A percentile compares a stretch with the other conserved stretches of the same genome.
Conservation (phyloP, 2,888 invertebrate species). For the Andrena hattorfiana region DNA sequence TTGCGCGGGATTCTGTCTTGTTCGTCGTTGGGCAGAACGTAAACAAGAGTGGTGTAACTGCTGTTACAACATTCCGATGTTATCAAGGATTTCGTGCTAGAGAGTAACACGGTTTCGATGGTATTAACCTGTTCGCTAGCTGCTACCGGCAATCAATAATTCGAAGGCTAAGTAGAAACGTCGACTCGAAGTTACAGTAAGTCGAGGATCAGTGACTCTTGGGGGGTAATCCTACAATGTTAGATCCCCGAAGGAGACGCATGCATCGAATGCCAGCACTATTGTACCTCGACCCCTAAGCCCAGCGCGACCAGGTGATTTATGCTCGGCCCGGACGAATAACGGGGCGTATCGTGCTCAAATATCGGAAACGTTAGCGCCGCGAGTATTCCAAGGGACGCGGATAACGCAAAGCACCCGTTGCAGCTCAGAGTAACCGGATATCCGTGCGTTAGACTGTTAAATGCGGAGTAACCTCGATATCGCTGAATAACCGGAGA, state of each 20-base stretch:
- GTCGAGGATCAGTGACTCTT: background rate
- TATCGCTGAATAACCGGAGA: slow-evolving; percentile 10
- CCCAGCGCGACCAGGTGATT: slow-evolving; percentile 2
- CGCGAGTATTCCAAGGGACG: slow-evolving; percentile 42
- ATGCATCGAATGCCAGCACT: slow-evolving; percentile 23
- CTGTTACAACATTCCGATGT: slow-evolving; percentile 23
- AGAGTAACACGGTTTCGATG: background rate
- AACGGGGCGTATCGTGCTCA: slow-evolving; percentile 40
- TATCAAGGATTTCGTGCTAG: background rate
- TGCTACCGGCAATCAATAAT: background rate
- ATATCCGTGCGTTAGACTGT: background rate
- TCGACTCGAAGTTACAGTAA: background rate
- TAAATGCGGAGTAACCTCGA: slow-evolving; percentile 2
- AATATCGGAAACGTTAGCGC: slow-evolving; percentile 58
- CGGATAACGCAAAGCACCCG: slow-evolving; percentile 36
- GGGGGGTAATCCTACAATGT: background rate
- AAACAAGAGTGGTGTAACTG: slow-evolving; percentile 43
- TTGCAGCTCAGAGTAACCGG: slow-evolving; percentile 6
- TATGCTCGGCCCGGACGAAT: background rate
- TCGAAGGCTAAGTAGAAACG: background rate
- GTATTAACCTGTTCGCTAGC: background rate
- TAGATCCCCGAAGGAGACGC: background rate
- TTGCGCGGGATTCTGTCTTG: background rate
- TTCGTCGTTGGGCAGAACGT: slow-evolving; percentile 21
- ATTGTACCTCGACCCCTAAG: background rate